A percentile compares a stretch with the other conserved stretches of the same genome.
Conservation (phyloP, 1,140 invertebrate genomes). For the Pogonomyrmex barbatus region DNA sequence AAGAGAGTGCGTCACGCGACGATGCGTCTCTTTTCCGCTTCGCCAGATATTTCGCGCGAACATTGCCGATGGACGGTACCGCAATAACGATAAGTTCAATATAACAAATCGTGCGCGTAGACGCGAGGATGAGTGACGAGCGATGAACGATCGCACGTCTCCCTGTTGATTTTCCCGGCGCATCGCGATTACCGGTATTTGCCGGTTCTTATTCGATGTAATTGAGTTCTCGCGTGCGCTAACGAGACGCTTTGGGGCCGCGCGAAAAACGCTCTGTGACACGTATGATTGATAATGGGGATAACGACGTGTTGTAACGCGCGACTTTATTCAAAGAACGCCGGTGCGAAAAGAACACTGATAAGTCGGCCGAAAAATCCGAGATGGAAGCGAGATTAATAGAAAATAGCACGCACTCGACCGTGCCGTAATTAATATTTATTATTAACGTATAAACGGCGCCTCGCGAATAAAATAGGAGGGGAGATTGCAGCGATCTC, state of each 20-base stretch:
- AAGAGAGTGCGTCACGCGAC: neutral
- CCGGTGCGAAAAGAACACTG: neutral
- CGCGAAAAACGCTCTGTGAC: constrained; percentile 27
- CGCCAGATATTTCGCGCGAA: neutral
- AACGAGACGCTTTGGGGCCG: constrained; percentile 32
- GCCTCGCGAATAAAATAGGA: neutral
- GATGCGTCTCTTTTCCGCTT: neutral
- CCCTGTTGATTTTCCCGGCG: constrained; percentile 36
- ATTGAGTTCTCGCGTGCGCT: constrained; percentile 62
- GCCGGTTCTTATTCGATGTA: constrained; percentile 4
- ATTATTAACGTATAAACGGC: neutral
- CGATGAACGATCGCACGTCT: constrained; percentile 29
- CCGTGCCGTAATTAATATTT: neutral
- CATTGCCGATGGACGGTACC: neutral
- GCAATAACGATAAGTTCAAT: constrained; percentile 40
- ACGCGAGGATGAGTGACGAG: neutral
- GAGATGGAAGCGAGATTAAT: neutral
- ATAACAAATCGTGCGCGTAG: neutral
- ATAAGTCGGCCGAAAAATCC: neutral
- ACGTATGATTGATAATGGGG: constrained; percentile 36
- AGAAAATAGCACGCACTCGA: neutral
- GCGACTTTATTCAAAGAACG: constrained; percentile 1
- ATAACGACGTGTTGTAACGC: neutral
- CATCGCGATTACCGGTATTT: constrained; percentile 37
- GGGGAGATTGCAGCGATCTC: neutral